Evolutionary conservation across 2,797 vertebrate species (phyloP).

Genomic region (Sebastes iracundus): DNA sequence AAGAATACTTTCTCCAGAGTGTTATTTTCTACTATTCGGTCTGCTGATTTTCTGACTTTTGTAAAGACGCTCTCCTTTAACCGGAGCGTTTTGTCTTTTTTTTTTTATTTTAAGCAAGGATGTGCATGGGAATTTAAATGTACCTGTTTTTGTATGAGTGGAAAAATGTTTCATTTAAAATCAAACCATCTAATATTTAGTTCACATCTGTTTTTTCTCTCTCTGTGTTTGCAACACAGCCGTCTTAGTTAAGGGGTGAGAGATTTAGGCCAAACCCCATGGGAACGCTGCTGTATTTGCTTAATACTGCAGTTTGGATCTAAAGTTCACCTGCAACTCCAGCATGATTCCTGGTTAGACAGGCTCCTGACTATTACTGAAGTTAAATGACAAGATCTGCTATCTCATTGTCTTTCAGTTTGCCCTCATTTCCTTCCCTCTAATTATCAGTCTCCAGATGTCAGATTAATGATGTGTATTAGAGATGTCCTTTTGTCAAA

Average conservation of each 20-base stretch:
- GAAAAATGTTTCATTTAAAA: slow-evolving; percentile 8
- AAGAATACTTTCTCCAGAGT: slow-evolving; percentile 30
- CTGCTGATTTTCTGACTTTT: slow-evolving; percentile 45
- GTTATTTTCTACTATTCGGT: slow-evolving; percentile 56
- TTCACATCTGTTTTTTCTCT: not conserved
- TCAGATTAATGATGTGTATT: slow-evolving; percentile 73
- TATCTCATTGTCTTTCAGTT: slow-evolving; percentile 65
- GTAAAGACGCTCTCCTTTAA: slow-evolving; percentile 5
- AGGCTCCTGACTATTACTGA: slow-evolving; percentile 17
- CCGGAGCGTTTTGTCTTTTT: not conserved
- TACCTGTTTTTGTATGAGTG: not conserved
- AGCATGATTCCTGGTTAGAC: not conserved
- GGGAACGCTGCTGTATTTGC: slow-evolving; percentile 19
- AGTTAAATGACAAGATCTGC: slow-evolving; percentile 51
- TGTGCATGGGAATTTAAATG: not conserved
- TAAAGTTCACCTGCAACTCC: slow-evolving; percentile 36
- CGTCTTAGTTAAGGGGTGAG: not conserved
- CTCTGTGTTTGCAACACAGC: not conserved
- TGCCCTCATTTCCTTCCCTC: slow-evolving; percentile 62
- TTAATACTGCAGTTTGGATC: not conserved
- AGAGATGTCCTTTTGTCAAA: slow-evolving; percentile 72
- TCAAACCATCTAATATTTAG: slow-evolving; percentile 2
- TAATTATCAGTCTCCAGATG: slow-evolving; percentile 72
- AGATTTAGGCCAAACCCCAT: slow-evolving; percentile 44
- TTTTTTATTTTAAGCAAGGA: not conserved